phyloP scores from a whole-genome alignment of 2,113 vertebrate species.

The Suncus etruscus region DNA sequence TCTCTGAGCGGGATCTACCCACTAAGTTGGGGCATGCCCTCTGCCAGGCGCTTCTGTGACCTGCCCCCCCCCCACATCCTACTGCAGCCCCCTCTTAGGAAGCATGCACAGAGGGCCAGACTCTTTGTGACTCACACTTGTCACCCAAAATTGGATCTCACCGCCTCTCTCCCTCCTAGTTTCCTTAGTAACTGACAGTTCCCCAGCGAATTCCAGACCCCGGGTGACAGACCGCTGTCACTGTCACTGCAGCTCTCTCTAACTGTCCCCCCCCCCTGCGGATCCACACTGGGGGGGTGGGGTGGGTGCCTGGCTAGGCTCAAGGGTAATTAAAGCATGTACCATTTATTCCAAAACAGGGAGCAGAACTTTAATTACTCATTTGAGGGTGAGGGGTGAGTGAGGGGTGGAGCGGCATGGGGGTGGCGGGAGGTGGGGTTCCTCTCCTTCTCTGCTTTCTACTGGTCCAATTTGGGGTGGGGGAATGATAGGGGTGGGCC shows the following conservation, averaged over 20 bases:
- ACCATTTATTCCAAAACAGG: constrained; percentile 69
- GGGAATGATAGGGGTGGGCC: constrained; percentile 46
- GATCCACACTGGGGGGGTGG: constrained; percentile 56
- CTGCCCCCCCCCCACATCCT: not conserved
- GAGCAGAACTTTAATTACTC: constrained; percentile 80
- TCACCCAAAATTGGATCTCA: constrained; percentile 79
- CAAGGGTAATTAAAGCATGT: constrained; percentile 79
- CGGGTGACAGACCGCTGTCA: constrained; percentile 81
- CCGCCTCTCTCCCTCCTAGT: constrained; percentile 69
- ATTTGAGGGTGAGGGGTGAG: constrained; percentile 5
- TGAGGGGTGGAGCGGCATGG: constrained; percentile 7
- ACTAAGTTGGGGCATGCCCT: not conserved
- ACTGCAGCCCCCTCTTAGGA: not conserved
- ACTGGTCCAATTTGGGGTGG: not conserved
- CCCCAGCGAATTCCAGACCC: constrained; percentile 80
- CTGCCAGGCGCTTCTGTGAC: not conserved
- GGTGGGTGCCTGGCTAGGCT: constrained; percentile 12
- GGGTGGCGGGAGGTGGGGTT: not conserved
- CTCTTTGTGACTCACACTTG: constrained; percentile 62
- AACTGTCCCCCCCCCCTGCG: constrained; percentile 5
- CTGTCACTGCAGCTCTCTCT: constrained; percentile 56
- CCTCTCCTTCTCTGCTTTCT: constrained; percentile 22
- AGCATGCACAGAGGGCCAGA: not conserved
- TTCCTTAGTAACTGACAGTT: constrained; percentile 83
- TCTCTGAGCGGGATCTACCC: not conserved